These are phyloP conservation scores for Macroglossus sobrinus DNA, from an alignment of 2,113 vertebrate genomes.

Conservation along the genomic window DNA sequence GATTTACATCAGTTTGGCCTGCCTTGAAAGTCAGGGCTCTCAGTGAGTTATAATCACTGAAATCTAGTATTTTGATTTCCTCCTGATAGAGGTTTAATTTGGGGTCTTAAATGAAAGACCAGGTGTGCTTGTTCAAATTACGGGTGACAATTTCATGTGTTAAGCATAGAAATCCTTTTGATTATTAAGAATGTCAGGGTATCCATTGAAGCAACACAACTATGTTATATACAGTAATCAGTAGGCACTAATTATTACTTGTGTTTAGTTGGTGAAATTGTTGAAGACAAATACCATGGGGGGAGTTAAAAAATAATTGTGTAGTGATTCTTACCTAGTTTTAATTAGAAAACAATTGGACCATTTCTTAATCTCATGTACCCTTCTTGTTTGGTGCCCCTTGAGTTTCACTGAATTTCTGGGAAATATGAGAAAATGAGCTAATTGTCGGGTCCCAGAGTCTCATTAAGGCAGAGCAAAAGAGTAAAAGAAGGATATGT, in stretches of 20 bases:
- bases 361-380: not conserved
- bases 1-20: not conserved
- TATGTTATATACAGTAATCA: not conserved
- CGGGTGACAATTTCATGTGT: not conserved
- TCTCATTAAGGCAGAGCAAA: not conserved
- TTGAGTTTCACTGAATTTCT: not conserved
- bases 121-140: not conserved
- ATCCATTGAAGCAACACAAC: not conserved
- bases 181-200: not conserved
- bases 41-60: not conserved
- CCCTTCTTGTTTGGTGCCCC: not conserved
- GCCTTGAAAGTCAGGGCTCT: not conserved
- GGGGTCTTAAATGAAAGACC: not conserved
- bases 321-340: not conserved
- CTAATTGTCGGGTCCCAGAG: not conserved
- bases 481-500: not conserved
- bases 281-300: not conserved
- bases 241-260: not conserved
- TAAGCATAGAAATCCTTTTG: not conserved
- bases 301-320: slow-evolving; percentile 8
- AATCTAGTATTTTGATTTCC: not conserved
- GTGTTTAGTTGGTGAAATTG: not conserved
- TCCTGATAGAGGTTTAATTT: not conserved
- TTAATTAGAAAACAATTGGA: slow-evolving; percentile 31
- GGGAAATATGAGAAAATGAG: not conserved